Evolutionary conservation across 1,140 invertebrate genomes (phyloP), one percentile per base, ranked within the genome.

Genomic region (Triops longicaudatus): DNA sequence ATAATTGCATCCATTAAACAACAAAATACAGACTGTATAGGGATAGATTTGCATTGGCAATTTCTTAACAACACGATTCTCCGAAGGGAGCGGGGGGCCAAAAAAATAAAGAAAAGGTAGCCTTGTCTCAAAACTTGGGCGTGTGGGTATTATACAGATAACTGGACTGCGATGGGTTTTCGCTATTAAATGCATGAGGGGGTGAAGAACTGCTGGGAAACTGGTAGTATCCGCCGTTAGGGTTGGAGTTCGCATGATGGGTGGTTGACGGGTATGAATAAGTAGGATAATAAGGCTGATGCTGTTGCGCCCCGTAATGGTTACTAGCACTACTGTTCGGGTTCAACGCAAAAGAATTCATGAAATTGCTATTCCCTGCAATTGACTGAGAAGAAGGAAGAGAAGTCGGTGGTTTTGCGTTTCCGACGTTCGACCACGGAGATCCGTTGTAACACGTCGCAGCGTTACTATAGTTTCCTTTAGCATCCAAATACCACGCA

Each of bases 51-150:
- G 31, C 31, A 37, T 37, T n/a, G 50, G 14, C 14, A 63, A 22
- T 63, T 63, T 63, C 50, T 63, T 63, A 63, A 63, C 50, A 63
- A 63, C 14, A 63, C 50, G 50, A 63, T 63, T 17, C 50, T 14
- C 50, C 50, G 2, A 2, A 37, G 31, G 31, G 31, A 7, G 31
- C 31, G 31, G 31, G n/a, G 43, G 43, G 43, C 11, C 43, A 44
- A 44, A 2, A 63, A 63, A 22, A 63, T 14, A 63, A n/a, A n/a
- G 50, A n/a, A 17, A 63, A 14, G 14, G 17, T 63, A 63, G 2
- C 7, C 6, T 3, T 63, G 50, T 63, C 22, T 63, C 14, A 63
- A 22, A 63, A 63, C 22, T 63, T 63, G 50, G 50, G 50, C 14
- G 50, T 22, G 22, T 63, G 50, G 50, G 17, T 63, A 63, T 63